Percentiles rank a stretch among this genome's conserved stretches.
Conservation (phyloP, 2,888 invertebrate species). For the Chalcis sispes region DNA sequence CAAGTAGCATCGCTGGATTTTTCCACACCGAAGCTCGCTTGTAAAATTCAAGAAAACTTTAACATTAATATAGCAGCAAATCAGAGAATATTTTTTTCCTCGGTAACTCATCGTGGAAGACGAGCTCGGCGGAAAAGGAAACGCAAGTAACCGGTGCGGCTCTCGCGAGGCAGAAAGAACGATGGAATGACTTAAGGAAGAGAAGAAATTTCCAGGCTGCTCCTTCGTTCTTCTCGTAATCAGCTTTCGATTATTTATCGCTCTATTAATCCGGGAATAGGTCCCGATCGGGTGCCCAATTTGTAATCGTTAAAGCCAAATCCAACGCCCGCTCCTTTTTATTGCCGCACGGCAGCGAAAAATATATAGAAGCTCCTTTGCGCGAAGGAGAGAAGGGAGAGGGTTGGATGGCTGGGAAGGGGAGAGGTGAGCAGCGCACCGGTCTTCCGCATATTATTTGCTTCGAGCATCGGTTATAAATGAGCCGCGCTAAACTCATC, state of each 20-base stretch:
- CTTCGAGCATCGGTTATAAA: slow-evolving; percentile 30
- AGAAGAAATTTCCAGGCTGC: slow-evolving; percentile 49
- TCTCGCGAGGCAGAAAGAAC: slow-evolving; percentile 9
- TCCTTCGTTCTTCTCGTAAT: slow-evolving; percentile 60
- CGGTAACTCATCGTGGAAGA: slow-evolving; percentile 1
- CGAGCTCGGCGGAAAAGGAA: slow-evolving; percentile 12
- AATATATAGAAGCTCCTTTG: neutral
- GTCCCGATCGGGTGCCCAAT: slow-evolving; percentile 71
- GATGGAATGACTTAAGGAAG: slow-evolving; percentile 53
- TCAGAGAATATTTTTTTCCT: neutral
- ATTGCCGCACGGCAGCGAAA: slow-evolving; percentile 39
- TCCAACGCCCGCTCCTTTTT: slow-evolving; percentile 57
- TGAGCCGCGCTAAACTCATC: slow-evolving; percentile 37
- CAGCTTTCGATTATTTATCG: slow-evolving; percentile 74
- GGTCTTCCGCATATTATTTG: slow-evolving; percentile 51
- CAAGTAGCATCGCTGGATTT: slow-evolving; percentile 20
- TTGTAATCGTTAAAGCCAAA: slow-evolving; percentile 73
- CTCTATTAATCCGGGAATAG: slow-evolving; percentile 72
- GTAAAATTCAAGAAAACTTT: neutral
- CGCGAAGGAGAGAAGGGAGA: neutral
- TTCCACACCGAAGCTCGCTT: neutral
- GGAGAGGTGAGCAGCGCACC: slow-evolving; percentile 16
- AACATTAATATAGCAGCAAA: neutral
- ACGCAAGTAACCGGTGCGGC: neutral
- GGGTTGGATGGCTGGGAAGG: neutral